Evolutionary conservation across 2,113 vertebrate genomes (phyloP).

Genomic region (Vulpes lagopus): DNA sequence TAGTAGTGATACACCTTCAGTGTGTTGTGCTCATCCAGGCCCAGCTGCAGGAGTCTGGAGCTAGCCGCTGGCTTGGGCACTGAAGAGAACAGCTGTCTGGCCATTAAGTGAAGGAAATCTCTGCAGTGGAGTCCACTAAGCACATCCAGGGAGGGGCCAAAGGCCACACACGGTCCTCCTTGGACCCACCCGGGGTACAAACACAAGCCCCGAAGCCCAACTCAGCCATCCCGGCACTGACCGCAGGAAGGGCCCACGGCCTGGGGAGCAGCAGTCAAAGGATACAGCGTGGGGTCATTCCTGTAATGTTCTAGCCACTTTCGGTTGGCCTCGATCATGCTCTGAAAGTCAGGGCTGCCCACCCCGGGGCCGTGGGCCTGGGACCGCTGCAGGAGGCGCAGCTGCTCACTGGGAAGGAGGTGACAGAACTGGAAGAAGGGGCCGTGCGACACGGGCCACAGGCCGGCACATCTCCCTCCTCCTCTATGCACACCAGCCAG

Average conservation of each 20-base stretch:
- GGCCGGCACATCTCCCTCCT: background rate
- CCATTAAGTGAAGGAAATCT: slow-evolving; percentile 88
- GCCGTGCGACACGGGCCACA: fast-evolving
- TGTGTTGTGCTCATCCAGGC: slow-evolving; percentile 92
- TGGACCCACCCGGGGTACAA: fast-evolving
- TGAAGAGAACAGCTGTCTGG: slow-evolving; percentile 89
- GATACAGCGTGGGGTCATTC: slow-evolving; percentile 94
- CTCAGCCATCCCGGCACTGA: background rate
- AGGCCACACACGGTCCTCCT: background rate
- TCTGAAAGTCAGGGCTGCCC: slow-evolving; percentile 86
- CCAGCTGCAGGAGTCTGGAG: slow-evolving; percentile 90
- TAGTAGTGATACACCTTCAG: slow-evolving; percentile 93
- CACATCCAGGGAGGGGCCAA: background rate
- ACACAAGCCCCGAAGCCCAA: background rate
- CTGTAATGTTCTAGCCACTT: slow-evolving; percentile 93
- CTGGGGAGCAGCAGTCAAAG: slow-evolving; percentile 82
- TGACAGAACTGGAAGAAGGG: background rate
- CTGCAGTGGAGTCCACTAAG: background rate
- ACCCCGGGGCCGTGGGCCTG: slow-evolving; percentile 75
- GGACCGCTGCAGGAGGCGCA: slow-evolving; percentile 83
- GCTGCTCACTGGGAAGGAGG: slow-evolving; percentile 85
- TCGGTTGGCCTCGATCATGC: slow-evolving; percentile 91
- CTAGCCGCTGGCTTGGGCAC: slow-evolving; percentile 77
- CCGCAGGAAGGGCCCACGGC: background rate
- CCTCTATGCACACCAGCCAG: background rate